Evolutionary conservation across 2,113 vertebrate species (phyloP).

Genomic region (Corydoras sp.): DNA sequence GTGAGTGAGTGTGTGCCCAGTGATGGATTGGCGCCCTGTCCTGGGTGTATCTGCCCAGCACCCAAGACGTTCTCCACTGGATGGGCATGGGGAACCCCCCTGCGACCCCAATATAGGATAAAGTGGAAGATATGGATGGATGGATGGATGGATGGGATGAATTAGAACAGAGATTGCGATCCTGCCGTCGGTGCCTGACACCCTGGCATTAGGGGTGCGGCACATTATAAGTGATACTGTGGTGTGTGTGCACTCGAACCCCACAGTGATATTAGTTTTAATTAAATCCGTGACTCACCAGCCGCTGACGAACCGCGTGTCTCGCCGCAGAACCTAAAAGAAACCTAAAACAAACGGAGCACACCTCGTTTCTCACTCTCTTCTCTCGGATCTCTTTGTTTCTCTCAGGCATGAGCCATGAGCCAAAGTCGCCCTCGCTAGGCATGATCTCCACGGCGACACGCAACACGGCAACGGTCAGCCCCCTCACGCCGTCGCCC

Average conservation of each 20-base stretch:
- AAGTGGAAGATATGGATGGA: no score
- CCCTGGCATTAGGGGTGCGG: neutral
- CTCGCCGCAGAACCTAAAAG: slow-evolving; percentile 10
- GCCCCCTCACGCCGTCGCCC: slow-evolving; percentile 92
- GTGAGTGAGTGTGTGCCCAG: no score
- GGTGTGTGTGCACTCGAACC: neutral
- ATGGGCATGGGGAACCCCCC: no score
- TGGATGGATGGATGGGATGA: no score
- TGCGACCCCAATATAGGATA: no score
- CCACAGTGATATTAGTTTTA: slow-evolving; percentile 15
- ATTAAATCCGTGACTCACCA: slow-evolving; percentile 15
- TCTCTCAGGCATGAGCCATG: slow-evolving; percentile 98
- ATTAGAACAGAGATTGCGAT: no score
- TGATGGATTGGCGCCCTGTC: no score
- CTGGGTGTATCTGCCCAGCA: no score
- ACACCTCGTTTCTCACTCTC: slow-evolving; percentile 18
- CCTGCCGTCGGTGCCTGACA: no score
- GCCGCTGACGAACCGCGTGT: slow-evolving; percentile 27
- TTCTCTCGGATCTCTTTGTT: slow-evolving; percentile 56
- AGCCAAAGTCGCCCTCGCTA: slow-evolving; percentile 99
- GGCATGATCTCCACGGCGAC: slow-evolving; percentile 98
- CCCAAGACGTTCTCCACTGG: no score
- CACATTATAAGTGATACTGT: neutral
- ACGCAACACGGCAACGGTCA: slow-evolving; percentile 96
- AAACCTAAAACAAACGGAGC: slow-evolving; percentile 13